Evolutionary conservation across 2,888 invertebrate genomes (phyloP).

Genomic region (Pollenia labialis): DNA sequence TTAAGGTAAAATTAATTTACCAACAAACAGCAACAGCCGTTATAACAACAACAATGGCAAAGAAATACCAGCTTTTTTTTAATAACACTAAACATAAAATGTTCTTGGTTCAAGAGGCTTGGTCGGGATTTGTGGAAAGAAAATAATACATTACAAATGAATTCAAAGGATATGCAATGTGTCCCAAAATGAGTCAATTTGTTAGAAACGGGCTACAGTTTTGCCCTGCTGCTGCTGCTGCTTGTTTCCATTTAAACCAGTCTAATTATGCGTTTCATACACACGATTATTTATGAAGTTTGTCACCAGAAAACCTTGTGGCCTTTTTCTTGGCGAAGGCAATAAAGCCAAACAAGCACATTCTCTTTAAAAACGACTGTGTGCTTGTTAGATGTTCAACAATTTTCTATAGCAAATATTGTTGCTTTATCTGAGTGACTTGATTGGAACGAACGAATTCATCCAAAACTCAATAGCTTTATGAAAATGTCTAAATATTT

Average conservation of each 20-base stretch:
- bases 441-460: not conserved
- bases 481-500: slow-evolving; percentile 27
- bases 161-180: slow-evolving; percentile 54
- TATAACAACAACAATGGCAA: slow-evolving; percentile 41
- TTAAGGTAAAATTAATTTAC: slow-evolving; percentile 69
- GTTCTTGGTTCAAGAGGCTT: slow-evolving; percentile 8
- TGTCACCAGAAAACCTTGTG: slow-evolving; percentile 50
- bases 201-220: slow-evolving; percentile 5
- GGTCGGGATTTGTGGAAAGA: not conserved
- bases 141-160: slow-evolving; percentile 23
- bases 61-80: slow-evolving; percentile 48
- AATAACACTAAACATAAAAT: slow-evolving; percentile 17
- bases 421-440: slow-evolving; percentile 44
- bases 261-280: slow-evolving; percentile 71
- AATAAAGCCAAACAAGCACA: slow-evolving; percentile 23
- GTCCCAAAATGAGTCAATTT: slow-evolving; percentile 56
- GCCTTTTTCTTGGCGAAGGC: slow-evolving; percentile 62
- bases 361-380: not conserved
- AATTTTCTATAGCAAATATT: slow-evolving; percentile 22
- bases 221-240: not conserved
- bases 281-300: slow-evolving; percentile 66
- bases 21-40: slow-evolving; percentile 38
- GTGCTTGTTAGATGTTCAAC: not conserved
- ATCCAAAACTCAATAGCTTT: not conserved
- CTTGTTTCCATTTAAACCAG: slow-evolving; percentile 14